Percentiles rank a stretch among this genome's conserved stretches.
These are phyloP conservation scores for Pteronura brasiliensis DNA, from an alignment of 2,113 vertebrate genomes.

Conservation along the genomic window DNA sequence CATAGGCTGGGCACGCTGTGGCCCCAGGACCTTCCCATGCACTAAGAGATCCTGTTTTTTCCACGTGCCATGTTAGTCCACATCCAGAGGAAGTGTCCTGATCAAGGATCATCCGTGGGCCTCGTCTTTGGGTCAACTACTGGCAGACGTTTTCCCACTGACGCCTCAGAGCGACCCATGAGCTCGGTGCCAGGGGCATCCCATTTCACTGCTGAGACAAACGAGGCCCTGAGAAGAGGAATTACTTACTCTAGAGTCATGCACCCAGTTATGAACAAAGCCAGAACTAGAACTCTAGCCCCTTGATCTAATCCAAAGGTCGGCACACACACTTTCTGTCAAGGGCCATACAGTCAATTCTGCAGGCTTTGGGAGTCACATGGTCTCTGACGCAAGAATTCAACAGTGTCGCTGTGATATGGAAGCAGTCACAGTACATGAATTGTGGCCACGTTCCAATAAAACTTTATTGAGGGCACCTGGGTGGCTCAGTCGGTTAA, in stretches of 20 bases:
- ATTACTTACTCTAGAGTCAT: too few relatives aligned
- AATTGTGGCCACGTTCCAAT: background rate
- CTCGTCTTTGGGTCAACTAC: background rate
- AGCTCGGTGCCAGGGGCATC: background rate
- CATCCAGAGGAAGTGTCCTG: background rate
- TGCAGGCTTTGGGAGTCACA: background rate
- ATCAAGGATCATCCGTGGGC: background rate
- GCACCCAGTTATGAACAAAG: background rate
- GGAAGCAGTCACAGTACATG: background rate
- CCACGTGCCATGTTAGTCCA: background rate
- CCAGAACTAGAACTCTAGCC: background rate
- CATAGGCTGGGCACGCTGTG: accelerated
- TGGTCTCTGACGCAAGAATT: background rate
- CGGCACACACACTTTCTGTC: background rate
- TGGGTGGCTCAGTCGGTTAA: background rate
- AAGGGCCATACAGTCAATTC: background rate
- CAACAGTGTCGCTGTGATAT: too few relatives aligned
- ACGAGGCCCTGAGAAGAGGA: background rate
- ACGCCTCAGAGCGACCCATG: background rate
- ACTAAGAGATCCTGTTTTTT: background rate
- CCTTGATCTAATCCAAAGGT: background rate
- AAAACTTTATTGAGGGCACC: background rate
- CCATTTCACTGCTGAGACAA: background rate
- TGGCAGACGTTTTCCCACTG: background rate
- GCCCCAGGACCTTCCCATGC: background rate